phyloP scores from a whole-genome alignment of 1,140 invertebrate genomes.

The Trichoplusia ni region DNA sequence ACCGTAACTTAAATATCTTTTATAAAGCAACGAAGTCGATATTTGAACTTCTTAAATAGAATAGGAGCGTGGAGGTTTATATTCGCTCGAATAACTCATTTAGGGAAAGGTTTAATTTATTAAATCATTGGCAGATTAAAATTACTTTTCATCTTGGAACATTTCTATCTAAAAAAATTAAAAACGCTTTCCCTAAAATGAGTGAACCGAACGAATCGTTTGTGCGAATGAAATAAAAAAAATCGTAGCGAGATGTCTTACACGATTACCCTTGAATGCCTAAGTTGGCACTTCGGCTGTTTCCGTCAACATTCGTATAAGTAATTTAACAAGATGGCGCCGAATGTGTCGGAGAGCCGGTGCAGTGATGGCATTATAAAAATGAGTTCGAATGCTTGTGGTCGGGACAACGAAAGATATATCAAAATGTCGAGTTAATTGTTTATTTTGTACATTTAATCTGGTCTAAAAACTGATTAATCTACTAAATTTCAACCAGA shows the following conservation, averaged over 20 bases:
- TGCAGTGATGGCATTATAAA: constrained; percentile 5
- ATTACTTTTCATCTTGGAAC: not conserved
- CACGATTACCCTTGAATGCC: constrained; percentile 27
- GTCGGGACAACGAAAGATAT: not conserved
- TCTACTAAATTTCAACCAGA: too few relatives aligned
- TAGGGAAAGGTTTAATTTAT: constrained; percentile 9
- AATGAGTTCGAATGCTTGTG: constrained; percentile 1
- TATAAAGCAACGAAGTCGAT: constrained; percentile 14
- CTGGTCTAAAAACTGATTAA: too few relatives aligned
- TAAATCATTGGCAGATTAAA: not conserved
- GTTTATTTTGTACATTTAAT: too few relatives aligned
- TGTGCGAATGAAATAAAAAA: constrained; percentile 23
- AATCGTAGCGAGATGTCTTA: constrained; percentile 18
- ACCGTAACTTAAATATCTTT: too few relatives aligned
- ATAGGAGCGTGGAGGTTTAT: constrained; percentile 8
- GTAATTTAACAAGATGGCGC: not conserved
- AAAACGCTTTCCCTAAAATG: not conserved
- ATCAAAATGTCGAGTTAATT: not conserved
- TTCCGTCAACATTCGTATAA: not conserved
- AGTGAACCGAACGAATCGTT: constrained; percentile 23
- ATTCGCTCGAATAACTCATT: not conserved
- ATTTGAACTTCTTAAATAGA: constrained; percentile 17
- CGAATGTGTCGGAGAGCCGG: not conserved
- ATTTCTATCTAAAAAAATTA: not conserved
- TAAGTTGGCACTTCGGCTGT: constrained; percentile 6